Base-by-base conservation (phyloP, 2,113 vertebrate species). In the Hippocampus barbouri region DNA sequence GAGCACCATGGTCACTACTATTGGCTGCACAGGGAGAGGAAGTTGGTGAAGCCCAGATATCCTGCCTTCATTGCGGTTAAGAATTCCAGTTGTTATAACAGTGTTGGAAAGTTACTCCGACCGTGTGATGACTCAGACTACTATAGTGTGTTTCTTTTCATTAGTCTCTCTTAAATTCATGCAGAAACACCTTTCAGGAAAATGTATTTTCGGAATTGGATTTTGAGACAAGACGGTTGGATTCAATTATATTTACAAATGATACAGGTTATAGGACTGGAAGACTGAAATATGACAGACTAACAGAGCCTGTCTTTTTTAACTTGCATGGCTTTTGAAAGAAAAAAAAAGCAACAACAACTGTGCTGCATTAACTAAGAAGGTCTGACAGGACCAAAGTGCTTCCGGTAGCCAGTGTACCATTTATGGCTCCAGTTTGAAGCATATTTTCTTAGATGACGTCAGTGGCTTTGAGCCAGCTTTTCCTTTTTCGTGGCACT, bases 21-120 rank as follows among this genome's bases (percentile, higher is more conserved):
- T 82, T 89, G 93, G 91, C 93, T 89, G 91, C 79, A 88, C 90
- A 90, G 91, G 90, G 93, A 96, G 93, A 96, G 96, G 95, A 97
- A 98, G 95, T 95, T 94, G 95, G 96, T 95, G 93, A 94, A 95
- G 93, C 92, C 86, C 94, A 94, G 95, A 96, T 95, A 96, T 98
- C 96, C 96, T 96, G 94, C 92, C 94, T 93, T 94, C 90, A 91
- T 90, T 89, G 90, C 88, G 93, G 95, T 94, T 94, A 95, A 95
- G 92, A 95, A 93, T 92, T 93, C 87, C 84, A 83, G 93, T 93
- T 92, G 93, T 92, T 94, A 93, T 93, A 94, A 94, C 93, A 93
- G 94, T 96, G 96, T 95, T 93, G 95, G 93, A 95, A 97, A 96
- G 93, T 96, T 95, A 98, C 90, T 97, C 96, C 95, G 95, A 61